Evolutionary conservation across 2,888 invertebrate genomes (phyloP).

Genomic region (Tiliacea aurago): DNA sequence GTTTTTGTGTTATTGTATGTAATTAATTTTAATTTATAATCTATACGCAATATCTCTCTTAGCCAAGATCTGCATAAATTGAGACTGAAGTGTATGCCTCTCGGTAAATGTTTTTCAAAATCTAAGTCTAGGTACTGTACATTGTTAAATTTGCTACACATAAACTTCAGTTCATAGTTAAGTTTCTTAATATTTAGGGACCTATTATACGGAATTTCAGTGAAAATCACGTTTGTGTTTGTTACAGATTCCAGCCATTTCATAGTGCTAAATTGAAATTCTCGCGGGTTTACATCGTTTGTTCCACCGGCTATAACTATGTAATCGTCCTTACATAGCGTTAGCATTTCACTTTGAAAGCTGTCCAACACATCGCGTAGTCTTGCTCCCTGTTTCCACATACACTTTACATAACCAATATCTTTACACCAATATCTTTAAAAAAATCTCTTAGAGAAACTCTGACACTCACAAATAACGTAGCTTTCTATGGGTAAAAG

Average conservation of each 20-base stretch:
- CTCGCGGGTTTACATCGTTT: conserved; percentile 13
- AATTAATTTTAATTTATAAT: neutral
- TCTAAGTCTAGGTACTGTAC: conserved; percentile 5
- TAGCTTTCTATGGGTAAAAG: too few species aligned
- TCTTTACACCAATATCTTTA: too few species aligned
- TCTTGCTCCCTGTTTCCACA: conserved; percentile 18
- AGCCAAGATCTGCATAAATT: conserved; percentile 10
- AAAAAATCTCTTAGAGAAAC: too few species aligned
- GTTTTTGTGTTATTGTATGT: too few species aligned
- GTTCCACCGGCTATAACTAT: conserved; percentile 10
- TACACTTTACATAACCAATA: conserved; percentile 8
- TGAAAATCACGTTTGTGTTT: neutral
- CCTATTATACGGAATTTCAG: neutral
- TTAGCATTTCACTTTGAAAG: conserved; percentile 1
- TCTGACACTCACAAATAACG: too few species aligned
- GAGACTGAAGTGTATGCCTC: neutral
- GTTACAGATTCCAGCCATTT: neutral
- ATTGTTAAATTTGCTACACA: conserved; percentile 8
- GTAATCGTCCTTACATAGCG: conserved; percentile 5
- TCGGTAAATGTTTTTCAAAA: conserved; percentile 1
- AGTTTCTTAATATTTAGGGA: neutral
- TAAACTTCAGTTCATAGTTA: neutral
- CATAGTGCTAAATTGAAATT: conserved; percentile 6
- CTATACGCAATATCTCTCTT: conserved; percentile 13
- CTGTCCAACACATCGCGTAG: conserved; percentile 5